These are phyloP conservation scores for Cotesia chilonis DNA, from an alignment of 1,140 invertebrate genomes.

Conservation along the genomic window DNA sequence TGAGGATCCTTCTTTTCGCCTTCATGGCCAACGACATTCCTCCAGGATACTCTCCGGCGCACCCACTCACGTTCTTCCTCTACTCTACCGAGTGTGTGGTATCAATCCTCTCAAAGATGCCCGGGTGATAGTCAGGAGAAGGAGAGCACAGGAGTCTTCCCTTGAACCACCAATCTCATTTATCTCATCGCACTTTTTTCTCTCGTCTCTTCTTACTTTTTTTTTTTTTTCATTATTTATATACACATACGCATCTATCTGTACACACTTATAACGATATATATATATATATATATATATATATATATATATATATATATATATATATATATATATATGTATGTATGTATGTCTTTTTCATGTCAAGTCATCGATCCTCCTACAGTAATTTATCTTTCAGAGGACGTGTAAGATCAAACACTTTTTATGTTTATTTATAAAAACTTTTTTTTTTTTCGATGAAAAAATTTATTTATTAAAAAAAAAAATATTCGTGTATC, in stretches of 20 bases:
- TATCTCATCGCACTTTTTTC: slow-evolving; percentile 7
- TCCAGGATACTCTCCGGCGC: slow-evolving; percentile 44
- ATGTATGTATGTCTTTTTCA: slow-evolving; percentile 1
- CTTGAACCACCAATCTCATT: slow-evolving; percentile 24
- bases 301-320: no score
- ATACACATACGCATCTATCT: no score
- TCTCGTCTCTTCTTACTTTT: not conserved
- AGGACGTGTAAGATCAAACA: not conserved
- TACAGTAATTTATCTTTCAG: slow-evolving; percentile 14
- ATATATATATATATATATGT: no score
- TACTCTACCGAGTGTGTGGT: not conserved
- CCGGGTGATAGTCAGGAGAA: not conserved
- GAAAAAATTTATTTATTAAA: no score
- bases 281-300: no score
- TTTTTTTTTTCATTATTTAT: not conserved
- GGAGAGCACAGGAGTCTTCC: not conserved
- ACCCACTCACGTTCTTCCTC: slow-evolving; percentile 27
- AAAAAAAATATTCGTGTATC: no score
- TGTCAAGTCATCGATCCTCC: slow-evolving; percentile 10
- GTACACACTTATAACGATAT: no score
- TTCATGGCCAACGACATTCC: slow-evolving; percentile 52
- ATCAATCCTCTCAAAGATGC: not conserved
- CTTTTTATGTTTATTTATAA: no score
- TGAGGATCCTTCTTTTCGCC: slow-evolving; percentile 33
- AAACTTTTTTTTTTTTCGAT: no score